Conservation (phyloP, 2,888 invertebrate species). For the Sphaeridia pumilis region DNA sequence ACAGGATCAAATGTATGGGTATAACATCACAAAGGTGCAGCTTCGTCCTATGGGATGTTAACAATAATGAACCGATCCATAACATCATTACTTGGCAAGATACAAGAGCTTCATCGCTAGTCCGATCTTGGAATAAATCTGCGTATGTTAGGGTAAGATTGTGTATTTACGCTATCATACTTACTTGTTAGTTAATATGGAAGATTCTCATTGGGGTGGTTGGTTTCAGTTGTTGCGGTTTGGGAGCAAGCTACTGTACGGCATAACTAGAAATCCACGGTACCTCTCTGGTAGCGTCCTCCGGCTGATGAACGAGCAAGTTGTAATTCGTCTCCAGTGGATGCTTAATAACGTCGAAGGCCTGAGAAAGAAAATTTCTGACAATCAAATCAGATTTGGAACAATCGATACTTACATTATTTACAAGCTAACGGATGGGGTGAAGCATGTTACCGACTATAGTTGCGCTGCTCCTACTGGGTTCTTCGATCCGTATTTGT, state of each 20-base stretch:
- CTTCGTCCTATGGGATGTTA: constrained; percentile 73
- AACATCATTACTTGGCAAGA: constrained; percentile 88
- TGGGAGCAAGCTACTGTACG: constrained; percentile 57
- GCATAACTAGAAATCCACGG: constrained; percentile 63
- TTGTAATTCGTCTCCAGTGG: constrained; percentile 66
- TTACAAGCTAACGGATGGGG: constrained; percentile 40
- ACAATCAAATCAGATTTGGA: constrained; percentile 56
- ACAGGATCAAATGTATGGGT: constrained; percentile 64
- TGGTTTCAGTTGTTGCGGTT: constrained; percentile 53
- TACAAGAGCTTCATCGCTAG: constrained; percentile 58
- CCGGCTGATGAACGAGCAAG: constrained; percentile 74
- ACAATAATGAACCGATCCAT: constrained; percentile 56
- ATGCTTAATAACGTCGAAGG: constrained; percentile 58
- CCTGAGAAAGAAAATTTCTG: constrained; percentile 49
- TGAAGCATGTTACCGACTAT: constrained; percentile 69
- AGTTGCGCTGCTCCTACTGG: constrained; percentile 85
- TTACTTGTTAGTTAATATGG: too few relatives aligned
- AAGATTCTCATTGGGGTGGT: too few relatives aligned
- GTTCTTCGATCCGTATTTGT: constrained; percentile 80
- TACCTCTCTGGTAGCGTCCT: constrained; percentile 75
- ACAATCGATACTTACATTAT: constrained; percentile 85
- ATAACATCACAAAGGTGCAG: constrained; percentile 71
- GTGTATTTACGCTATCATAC: too few relatives aligned
- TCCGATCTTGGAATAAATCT: constrained; percentile 67
- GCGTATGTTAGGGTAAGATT: constrained; percentile 52